phyloP scores from a whole-genome alignment of 2,888 invertebrate species.

The Tetheella fluctuosa region DNA sequence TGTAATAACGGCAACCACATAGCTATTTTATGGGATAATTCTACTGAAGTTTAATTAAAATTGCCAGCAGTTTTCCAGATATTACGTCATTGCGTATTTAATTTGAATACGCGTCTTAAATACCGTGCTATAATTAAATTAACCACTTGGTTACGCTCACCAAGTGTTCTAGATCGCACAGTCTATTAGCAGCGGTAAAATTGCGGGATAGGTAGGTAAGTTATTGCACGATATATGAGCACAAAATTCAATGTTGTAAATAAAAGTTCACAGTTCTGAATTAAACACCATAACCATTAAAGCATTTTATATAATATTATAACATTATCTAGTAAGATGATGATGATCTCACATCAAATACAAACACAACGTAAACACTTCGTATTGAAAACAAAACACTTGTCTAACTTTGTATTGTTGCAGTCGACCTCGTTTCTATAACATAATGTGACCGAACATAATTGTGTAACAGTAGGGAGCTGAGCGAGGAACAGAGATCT shows the following conservation, averaged over 20 bases:
- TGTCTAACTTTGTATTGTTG: conserved; percentile 37
- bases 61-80: not conserved
- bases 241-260: not conserved
- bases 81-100: conserved; percentile 3
- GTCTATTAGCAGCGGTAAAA: not conserved
- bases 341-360: not conserved
- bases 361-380: conserved; percentile 2
- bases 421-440: conserved; percentile 43
- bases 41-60: not conserved
- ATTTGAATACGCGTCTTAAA: not conserved
- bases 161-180: conserved; percentile 7
- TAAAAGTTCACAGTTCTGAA: not conserved
- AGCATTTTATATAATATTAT: not conserved
- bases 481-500: conserved; percentile 41
- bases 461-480: conserved; percentile 59
- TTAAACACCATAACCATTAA: not conserved
- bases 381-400: conserved; percentile 21
- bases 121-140: conserved; percentile 12
- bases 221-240: not conserved
- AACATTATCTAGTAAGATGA: not conserved
- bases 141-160: conserved; percentile 3
- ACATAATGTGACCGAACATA: conserved; percentile 46
- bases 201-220: not conserved
- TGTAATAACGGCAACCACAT: not conserved
- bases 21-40: not conserved